A percentile compares a stretch with the other conserved stretches of the same genome.
Evolutionary conservation across 2,888 invertebrate species (phyloP).

Genomic region (Drosophila borealis): DNA sequence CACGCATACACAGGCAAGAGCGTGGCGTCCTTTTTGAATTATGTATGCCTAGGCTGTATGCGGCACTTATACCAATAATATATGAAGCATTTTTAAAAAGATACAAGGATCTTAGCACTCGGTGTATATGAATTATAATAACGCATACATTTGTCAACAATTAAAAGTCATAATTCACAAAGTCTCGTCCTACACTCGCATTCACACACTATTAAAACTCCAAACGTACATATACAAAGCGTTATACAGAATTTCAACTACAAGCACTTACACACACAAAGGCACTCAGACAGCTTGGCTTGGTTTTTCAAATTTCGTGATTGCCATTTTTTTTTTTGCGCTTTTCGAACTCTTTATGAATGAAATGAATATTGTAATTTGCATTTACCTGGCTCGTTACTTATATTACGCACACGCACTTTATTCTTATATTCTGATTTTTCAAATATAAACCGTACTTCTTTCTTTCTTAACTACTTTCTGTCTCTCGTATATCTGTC

Average conservation of each 20-base stretch:
- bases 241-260: slow-evolving; percentile 81
- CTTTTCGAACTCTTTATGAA: slow-evolving; percentile 40
- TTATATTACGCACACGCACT: slow-evolving; percentile 65
- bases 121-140: slow-evolving; percentile 1
- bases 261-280: slow-evolving; percentile 53
- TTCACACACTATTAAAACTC: slow-evolving; percentile 49
- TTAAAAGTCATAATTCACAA: slow-evolving; percentile 46
- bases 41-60: slow-evolving; percentile 39
- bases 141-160: slow-evolving; percentile 20
- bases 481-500: slow-evolving; percentile 50
- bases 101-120: slow-evolving; percentile 21
- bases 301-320: slow-evolving; percentile 66
- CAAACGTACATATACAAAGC: slow-evolving; percentile 61
- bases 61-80: slow-evolving; percentile 30
- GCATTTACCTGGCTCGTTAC: slow-evolving; percentile 69
- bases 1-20: slow-evolving; percentile 50
- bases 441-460: slow-evolving; percentile 53
- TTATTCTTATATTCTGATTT: slow-evolving; percentile 61
- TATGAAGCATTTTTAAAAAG: slow-evolving; percentile 9
- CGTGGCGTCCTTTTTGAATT: slow-evolving; percentile 75
- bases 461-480: slow-evolving; percentile 59
- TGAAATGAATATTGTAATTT: slow-evolving; percentile 52
- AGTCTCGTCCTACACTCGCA: slow-evolving; percentile 56
- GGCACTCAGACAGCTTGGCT: slow-evolving; percentile 68
- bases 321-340: slow-evolving; percentile 57